Evolutionary conservation across 2,888 invertebrate genomes (phyloP), one percentile per base, ranked within the genome.

Genomic region (Lycaena phlaeas): DNA sequence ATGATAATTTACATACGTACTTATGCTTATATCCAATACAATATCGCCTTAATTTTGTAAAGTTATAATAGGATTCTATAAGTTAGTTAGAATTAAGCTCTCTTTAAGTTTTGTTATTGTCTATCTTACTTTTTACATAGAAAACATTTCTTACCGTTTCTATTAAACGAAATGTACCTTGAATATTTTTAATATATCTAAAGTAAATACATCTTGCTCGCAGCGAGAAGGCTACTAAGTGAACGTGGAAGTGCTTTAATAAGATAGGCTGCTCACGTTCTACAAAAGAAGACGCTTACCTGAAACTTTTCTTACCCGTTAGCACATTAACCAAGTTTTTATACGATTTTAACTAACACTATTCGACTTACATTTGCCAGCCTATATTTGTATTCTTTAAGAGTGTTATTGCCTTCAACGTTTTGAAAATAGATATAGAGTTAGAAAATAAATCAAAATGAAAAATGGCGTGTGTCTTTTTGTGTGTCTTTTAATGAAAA

Each of bases 291-390:
- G 76, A 73, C 77, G 81, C 79, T 78, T 76, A 81, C 81, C 78
- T 78, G 78, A 76, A 79, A 78, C 70, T 79, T 77, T 78, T 71
- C 69, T 61, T 74, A 72, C 71, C 77, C 72, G 75, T 79, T 76
- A 74, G 72, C 78, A 72, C 81, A 79, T 82, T 82, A 81, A 75
- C 78, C 61, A 64, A 70, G 68, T 61, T 52, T 55, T 26, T 46
- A 45, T 46, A 50, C 53, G 61, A 58, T 59, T 68, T 68, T 61
- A 67, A 65, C 64, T 56, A 53, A 56, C 59, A 54, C 52, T 52
- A 52, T 56, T 47, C 50, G 56, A 57, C 54, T 59, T 53, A 36
- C 31, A 38, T 41, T 30, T 43, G 36, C 18, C 22, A 12, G 4
- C 7, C 12, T 11, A 7, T 34, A 34, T 22, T 34, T 11, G 34